Base-by-base conservation (phyloP, 2,113 vertebrate species). In the Otis tarda region DNA sequence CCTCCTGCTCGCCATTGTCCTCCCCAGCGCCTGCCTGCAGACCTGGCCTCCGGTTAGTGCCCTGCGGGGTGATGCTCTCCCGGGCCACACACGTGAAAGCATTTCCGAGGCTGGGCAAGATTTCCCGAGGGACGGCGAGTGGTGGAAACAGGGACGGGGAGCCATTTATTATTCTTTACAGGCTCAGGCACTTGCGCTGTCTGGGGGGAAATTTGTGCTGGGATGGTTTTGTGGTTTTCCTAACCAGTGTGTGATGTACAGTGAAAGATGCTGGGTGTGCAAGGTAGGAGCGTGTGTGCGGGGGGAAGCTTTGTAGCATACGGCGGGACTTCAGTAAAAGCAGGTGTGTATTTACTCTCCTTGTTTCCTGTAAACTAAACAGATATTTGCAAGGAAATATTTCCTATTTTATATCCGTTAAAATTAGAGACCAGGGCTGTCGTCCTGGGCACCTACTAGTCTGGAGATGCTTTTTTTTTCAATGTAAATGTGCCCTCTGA, bases 371-470 rank as follows among this genome's bases (percentile, higher is more conserved):
- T 11, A 43, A 83, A n/a, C 9, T 28, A 43, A 80, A 35, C 12
- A n/a, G 35, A 7, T 47, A 4, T 31, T 19, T 55, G 21, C 13
- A 55, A 56, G 56, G 28, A 71, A 50, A 37, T 10, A 14, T 35
- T 53, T 77, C 50, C 53, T 55, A 7, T 59, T 33, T 27, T 11
- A 0, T 24, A 3, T 17, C 37, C 8, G 33, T 24, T 56, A 12
- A 56, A 73, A 74, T 31, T 12, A 47, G 39, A 0, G 1, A n/a
- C 55, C 50, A 16, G 30, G n/a, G 19, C 25, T 45, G 8, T 20
- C 60, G 24, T 50, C 5, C 47, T 59, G 74, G 65, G 50, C 5
- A 11, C 0, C 0, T 2, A 5, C 16, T 6, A 13, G 6, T 12
- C 6, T 16, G 14, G 41, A 53, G 28, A 11, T 45, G n/a, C 5